Evolutionary conservation across 2,888 invertebrate genomes (phyloP).

Genomic region (Agriopis marginaria): DNA sequence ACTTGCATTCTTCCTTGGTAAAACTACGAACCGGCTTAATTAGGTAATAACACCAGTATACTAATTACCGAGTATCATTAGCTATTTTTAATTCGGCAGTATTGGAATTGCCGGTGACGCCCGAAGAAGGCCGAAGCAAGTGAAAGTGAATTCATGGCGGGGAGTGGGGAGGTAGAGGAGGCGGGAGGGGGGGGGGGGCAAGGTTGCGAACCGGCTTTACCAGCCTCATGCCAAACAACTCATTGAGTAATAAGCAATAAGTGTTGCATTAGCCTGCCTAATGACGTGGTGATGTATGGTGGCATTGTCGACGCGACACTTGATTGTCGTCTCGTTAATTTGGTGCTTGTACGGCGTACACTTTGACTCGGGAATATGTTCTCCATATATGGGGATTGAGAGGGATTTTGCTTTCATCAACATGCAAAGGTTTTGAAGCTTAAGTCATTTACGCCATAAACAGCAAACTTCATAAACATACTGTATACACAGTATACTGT

Average conservation of each 20-base stretch:
- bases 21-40: slow-evolving; percentile 23
- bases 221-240: slow-evolving; percentile 75
- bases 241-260: slow-evolving; percentile 81
- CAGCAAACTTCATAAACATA: not conserved
- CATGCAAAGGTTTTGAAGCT: not conserved
- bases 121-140: slow-evolving; percentile 67
- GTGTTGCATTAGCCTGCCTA: slow-evolving; percentile 73
- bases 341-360: slow-evolving; percentile 18
- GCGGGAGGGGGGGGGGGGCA: slow-evolving; percentile 64
- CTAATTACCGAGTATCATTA: slow-evolving; percentile 20
- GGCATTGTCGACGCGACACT: slow-evolving; percentile 60
- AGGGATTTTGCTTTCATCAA: slow-evolving; percentile 1
- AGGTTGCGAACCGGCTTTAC: slow-evolving; percentile 80
- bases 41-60: slow-evolving; percentile 35
- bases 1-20: slow-evolving; percentile 30
- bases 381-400: not conserved
- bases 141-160: slow-evolving; percentile 75
- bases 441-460: not conserved
- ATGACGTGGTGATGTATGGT: slow-evolving; percentile 72
- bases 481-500: not conserved
- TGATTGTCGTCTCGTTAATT: slow-evolving; percentile 42
- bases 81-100: slow-evolving; percentile 52
- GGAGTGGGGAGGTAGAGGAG: slow-evolving; percentile 42
- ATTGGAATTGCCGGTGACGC: slow-evolving; percentile 54
- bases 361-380: slow-evolving; percentile 25